Evolutionary conservation across 2,888 invertebrate genomes (phyloP).

Genomic region (Sinodicranocentrus sp.): DNA sequence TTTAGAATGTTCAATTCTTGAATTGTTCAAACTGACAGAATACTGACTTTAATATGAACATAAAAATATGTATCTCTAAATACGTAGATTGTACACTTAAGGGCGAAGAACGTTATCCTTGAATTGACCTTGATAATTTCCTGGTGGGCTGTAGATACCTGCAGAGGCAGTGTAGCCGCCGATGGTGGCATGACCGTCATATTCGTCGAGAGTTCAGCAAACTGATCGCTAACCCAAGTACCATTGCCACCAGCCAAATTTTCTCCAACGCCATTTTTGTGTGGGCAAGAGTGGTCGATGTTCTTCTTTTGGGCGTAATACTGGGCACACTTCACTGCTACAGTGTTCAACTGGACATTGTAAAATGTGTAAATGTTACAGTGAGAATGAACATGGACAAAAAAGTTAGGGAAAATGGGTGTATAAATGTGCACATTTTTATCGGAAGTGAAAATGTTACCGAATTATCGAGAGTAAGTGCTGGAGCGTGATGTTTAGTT

Average conservation of each 20-base stretch:
- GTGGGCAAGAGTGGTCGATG: conserved; percentile 37
- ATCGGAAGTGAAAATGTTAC: conserved; percentile 25
- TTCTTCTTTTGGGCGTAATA: conserved; percentile 29
- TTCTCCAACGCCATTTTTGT: conserved; percentile 36
- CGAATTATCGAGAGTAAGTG: conserved; percentile 32
- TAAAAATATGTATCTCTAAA: too few species aligned
- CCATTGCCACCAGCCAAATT: conserved; percentile 45
- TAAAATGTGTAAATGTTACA: neutral
- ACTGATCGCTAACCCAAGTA: conserved; percentile 33
- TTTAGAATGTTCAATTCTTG: too few species aligned
- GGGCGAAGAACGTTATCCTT: conserved; percentile 44
- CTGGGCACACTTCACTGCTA: conserved; percentile 46
- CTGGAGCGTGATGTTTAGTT: conserved; percentile 25
- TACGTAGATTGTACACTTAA: too few species aligned
- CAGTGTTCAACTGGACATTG: conserved; percentile 26
- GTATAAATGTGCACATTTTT: neutral
- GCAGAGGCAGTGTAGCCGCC: conserved; percentile 29
- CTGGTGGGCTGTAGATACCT: conserved; percentile 46
- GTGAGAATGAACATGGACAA: too few species aligned
- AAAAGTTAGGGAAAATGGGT: neutral
- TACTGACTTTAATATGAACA: too few species aligned
- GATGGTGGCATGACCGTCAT: conserved; percentile 32
- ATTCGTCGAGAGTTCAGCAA: conserved; percentile 37
- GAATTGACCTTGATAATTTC: conserved; percentile 45
- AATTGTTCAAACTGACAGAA: too few species aligned